These are phyloP conservation scores for Prunella fulvescens DNA, from an alignment of 2,113 vertebrate genomes.

Conservation along the genomic window DNA sequence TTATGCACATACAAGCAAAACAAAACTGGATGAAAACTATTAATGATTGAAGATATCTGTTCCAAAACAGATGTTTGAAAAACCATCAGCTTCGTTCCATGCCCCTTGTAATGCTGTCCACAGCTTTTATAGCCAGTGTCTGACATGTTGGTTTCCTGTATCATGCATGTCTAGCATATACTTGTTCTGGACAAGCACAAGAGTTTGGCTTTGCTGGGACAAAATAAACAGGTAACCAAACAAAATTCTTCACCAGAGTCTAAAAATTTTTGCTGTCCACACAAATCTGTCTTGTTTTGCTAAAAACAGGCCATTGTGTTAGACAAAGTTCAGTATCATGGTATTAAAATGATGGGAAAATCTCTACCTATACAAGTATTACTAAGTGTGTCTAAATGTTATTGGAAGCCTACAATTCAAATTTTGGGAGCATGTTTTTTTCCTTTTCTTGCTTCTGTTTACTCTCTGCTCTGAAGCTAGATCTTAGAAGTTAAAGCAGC, in stretches of 20 bases:
- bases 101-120: not conserved
- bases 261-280: not conserved
- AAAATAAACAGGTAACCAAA: not conserved
- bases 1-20: not conserved
- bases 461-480: not conserved
- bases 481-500: not conserved
- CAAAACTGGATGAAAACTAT: not conserved
- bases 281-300: not conserved
- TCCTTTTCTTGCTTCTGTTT: not conserved
- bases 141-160: not conserved
- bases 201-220: not conserved
- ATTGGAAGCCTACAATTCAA: not conserved
- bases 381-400: not conserved
- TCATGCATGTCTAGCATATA: not conserved
- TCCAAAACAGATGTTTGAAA: not conserved
- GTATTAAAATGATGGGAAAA: not conserved
- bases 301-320: not conserved
- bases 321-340: not conserved
- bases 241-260: not conserved
- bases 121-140: not conserved
- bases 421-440: not conserved
- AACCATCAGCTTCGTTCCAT: not conserved
- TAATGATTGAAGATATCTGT: not conserved
- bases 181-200: not conserved
- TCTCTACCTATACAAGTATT: not conserved